A percentile compares a stretch with the other conserved stretches of the same genome.
phyloP scores from a whole-genome alignment of 1,140 invertebrate genomes.

The Polypedilum vanderplanki region DNA sequence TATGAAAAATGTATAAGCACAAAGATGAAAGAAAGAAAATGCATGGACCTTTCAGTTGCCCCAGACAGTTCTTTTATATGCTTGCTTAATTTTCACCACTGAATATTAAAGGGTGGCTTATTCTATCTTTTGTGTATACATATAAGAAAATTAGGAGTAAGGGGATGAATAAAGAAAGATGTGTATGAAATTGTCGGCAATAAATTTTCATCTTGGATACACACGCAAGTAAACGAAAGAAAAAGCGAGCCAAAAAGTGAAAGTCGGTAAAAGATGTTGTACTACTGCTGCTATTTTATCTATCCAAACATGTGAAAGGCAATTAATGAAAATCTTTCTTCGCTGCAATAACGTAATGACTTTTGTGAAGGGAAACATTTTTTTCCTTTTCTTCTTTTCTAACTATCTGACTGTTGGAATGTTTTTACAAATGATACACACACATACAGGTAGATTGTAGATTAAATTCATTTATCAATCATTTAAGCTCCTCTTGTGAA shows the following conservation, averaged over 20 bases:
- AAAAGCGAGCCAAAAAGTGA: not conserved
- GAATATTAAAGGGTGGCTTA: no score
- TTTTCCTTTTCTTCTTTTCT: no score
- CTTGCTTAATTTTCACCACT: no score
- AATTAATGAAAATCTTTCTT: not conserved
- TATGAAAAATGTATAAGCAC: slow-evolving; percentile 20
- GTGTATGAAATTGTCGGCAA: slow-evolving; percentile 13
- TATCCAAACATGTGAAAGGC: not conserved
- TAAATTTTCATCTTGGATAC: slow-evolving; percentile 25
- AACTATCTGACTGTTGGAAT: not conserved
- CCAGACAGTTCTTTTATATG: not conserved
- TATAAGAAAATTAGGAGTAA: no score
- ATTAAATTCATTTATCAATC: slow-evolving; percentile 1
- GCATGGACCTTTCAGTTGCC: not conserved
- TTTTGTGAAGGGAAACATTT: no score
- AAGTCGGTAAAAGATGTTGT: slow-evolving; percentile 2
- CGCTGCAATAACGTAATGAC: not conserved
- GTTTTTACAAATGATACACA: not conserved
- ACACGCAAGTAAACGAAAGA: slow-evolving; percentile 2
- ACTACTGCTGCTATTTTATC: not conserved
- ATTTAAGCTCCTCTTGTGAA: not conserved
- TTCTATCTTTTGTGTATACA: no score
- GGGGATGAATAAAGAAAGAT: not conserved
- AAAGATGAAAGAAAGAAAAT: not conserved
- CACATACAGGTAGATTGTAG: not conserved